Conservation (phyloP, 30 jellyfish, hydroid and myxozoan genomes). For the Aurelia aurita complex sp. Pacific region DNA sequence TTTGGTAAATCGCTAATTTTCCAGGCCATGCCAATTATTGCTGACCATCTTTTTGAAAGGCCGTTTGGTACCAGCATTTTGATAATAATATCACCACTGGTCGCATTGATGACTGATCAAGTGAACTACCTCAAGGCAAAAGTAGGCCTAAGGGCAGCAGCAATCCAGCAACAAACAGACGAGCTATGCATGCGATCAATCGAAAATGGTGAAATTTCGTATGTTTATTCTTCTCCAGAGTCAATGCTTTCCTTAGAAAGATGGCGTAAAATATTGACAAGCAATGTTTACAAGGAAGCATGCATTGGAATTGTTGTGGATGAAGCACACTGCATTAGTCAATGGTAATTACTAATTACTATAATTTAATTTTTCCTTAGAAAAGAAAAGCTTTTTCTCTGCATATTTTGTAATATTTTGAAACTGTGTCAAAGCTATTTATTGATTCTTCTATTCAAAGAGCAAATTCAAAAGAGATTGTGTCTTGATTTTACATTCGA, state of each 20-base stretch:
- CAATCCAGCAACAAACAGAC: constrained; percentile 34
- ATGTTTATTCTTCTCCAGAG: constrained; percentile 52
- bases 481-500: no score
- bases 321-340: constrained; percentile 54
- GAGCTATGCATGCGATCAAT: constrained; percentile 35
- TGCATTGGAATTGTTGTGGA: constrained; percentile 49
- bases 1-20: constrained; percentile 27
- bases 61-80: constrained; percentile 47
- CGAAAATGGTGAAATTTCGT: constrained; percentile 32
- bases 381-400: constrained; percentile 2
- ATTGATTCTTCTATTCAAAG: no score
- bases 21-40: constrained; percentile 40
- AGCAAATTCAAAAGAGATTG: no score
- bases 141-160: constrained; percentile 43
- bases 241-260: constrained; percentile 44
- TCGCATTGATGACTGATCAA: constrained; percentile 44
- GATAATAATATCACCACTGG: constrained; percentile 39
- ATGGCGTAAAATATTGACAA: constrained; percentile 43
- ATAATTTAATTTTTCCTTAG: background rate
- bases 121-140: constrained; percentile 38
- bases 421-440: no score
- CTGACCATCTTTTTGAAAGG: constrained; percentile 30
- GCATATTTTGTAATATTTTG: background rate
- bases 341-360: constrained; percentile 38
- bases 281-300: constrained; percentile 31